Evolutionary conservation across 1,140 invertebrate species (phyloP).

Genomic region (Ceratitis capitata): DNA sequence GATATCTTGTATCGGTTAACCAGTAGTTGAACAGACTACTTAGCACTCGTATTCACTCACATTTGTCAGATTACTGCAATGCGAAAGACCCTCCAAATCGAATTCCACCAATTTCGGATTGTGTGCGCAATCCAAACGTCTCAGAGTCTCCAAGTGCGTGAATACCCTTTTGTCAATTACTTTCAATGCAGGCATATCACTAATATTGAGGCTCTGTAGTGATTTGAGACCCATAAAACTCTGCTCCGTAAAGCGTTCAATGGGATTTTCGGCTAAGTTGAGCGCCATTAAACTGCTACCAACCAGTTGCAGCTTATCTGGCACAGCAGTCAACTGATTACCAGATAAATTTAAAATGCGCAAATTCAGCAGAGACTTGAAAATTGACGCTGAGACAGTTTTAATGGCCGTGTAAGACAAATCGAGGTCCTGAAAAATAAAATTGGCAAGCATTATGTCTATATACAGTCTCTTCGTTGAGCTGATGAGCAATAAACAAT

Average conservation of each 20-base stretch:
- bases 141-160: conserved; percentile 62
- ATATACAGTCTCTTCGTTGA: no score
- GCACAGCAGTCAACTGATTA: conserved; percentile 70
- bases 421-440: conserved; percentile 67
- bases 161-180: conserved; percentile 68
- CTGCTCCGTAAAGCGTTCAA: conserved; percentile 68
- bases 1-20: no score
- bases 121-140: conserved; percentile 52
- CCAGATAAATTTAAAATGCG: conserved; percentile 69
- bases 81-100: conserved; percentile 49
- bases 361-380: conserved; percentile 66
- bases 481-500: no score
- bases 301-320: conserved; percentile 67
- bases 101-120: conserved; percentile 55
- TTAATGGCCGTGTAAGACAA: conserved; percentile 70
- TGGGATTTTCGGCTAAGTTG: conserved; percentile 70
- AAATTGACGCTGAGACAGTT: conserved; percentile 66
- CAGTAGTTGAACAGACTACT: neutral
- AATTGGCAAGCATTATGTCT: no score
- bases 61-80: conserved; percentile 49
- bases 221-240: conserved; percentile 69
- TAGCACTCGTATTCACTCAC: conserved; percentile 38
- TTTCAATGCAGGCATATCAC: conserved; percentile 68
- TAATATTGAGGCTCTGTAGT: conserved; percentile 69
- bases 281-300: conserved; percentile 67